These are phyloP conservation scores for Petrocephalus schoutedeni DNA, from an alignment of 2,797 vertebrate genomes.

Conservation along the genomic window DNA sequence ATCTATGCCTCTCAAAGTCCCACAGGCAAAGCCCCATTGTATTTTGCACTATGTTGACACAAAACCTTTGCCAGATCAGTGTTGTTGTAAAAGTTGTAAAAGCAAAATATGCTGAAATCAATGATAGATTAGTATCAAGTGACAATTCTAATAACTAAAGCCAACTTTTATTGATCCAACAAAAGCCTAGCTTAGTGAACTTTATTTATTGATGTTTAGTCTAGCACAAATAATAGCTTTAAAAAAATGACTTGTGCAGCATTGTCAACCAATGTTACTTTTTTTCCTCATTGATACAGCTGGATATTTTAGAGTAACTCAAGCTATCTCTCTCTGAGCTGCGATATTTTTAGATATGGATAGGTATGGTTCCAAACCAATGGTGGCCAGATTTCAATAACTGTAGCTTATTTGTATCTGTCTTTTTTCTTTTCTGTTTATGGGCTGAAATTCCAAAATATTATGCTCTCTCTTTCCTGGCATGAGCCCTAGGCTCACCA, in stretches of 20 bases:
- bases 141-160: background rate
- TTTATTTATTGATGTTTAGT: background rate
- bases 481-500: background rate
- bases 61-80: slow-evolving; percentile 14
- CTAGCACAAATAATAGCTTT: background rate
- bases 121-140: background rate
- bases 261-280: background rate
- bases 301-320: background rate
- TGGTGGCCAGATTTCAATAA: background rate
- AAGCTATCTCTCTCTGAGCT: background rate
- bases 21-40: background rate
- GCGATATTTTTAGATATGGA: background rate
- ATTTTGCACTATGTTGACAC: slow-evolving; percentile 5
- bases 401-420: background rate
- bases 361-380: background rate
- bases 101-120: slow-evolving; percentile 12
- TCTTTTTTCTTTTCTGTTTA: background rate
- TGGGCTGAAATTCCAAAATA: background rate
- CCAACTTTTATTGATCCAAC: background rate
- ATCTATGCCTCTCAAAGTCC: background rate
- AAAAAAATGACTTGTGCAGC: background rate
- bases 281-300: background rate
- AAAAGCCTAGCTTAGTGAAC: background rate
- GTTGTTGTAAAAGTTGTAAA: background rate
- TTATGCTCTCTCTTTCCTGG: background rate